phyloP scores from a whole-genome alignment of 2,113 vertebrate genomes.

The Scatophagus argus region DNA sequence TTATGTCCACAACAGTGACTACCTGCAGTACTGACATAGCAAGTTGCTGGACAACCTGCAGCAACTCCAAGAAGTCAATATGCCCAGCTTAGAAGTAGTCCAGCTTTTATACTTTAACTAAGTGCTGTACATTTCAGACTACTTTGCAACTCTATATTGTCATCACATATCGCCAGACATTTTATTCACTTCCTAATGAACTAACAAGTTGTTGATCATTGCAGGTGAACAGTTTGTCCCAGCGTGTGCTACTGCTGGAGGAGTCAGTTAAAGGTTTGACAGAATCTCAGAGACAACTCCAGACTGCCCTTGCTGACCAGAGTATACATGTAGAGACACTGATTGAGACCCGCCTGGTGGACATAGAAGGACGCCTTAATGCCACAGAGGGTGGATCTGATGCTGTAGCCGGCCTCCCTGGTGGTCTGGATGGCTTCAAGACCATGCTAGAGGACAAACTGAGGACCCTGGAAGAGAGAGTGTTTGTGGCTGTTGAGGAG shows the following conservation, averaged over 20 bases:
- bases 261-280: constrained; percentile 89
- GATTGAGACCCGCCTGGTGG: constrained; percentile 87
- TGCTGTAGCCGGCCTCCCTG: constrained; percentile 63
- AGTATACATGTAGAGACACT: constrained; percentile 83
- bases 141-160: background rate
- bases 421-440: constrained; percentile 87
- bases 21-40: too few species aligned
- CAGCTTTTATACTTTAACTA: background rate
- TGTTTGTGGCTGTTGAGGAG: constrained; percentile 88
- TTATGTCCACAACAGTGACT: too few species aligned
- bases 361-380: constrained; percentile 89
- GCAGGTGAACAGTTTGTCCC: constrained; percentile 86
- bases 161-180: background rate
- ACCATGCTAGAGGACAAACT: constrained; percentile 90
- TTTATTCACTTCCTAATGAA: background rate
- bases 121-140: background rate
- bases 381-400: constrained; percentile 80
- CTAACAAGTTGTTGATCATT: background rate
- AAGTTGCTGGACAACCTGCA: background rate
- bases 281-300: constrained; percentile 87
- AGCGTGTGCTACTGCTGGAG: constrained; percentile 90
- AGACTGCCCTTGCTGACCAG: constrained; percentile 82
- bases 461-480: constrained; percentile 91
- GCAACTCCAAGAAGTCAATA: background rate
- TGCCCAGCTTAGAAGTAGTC: background rate